These are phyloP conservation scores for Lycaon pictus DNA, from an alignment of 2,113 vertebrate species.

Conservation along the genomic window DNA sequence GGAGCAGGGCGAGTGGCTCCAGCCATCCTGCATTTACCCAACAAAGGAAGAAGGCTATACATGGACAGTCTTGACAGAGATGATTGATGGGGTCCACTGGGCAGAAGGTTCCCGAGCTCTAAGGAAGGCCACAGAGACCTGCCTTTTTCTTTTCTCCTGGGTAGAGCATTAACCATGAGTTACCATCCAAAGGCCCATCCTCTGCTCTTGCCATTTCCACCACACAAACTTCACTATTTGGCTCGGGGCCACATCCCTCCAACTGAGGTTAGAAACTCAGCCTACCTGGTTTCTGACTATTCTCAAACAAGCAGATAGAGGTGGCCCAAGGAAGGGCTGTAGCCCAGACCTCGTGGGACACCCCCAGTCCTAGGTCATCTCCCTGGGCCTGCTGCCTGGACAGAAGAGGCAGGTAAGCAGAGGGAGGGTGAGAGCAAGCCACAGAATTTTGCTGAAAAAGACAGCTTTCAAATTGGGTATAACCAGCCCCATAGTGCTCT, in stretches of 20 bases:
- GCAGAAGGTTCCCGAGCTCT: neutral
- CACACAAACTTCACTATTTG: neutral
- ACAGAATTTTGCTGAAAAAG: neutral
- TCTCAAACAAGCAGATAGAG: neutral
- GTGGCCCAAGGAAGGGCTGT: neutral
- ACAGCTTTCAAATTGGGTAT: neutral
- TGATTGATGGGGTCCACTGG: rapidly evolving
- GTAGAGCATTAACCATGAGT: neutral
- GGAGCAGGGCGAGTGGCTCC: neutral
- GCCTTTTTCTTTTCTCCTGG: neutral
- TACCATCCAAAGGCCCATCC: neutral
- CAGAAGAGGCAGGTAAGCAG: neutral
- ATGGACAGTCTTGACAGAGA: neutral
- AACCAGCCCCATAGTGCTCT: neutral
- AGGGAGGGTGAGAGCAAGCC: neutral
- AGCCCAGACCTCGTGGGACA: neutral
- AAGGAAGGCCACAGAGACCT: neutral
- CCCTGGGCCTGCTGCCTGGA: rapidly evolving
- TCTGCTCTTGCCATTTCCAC: neutral
- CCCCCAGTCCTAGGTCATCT: neutral
- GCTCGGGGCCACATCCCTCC: neutral
- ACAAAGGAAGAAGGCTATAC: neutral
- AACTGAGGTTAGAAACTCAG: neutral
- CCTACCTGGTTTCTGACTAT: neutral
- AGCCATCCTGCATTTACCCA: neutral